These are phyloP conservation scores for Ammospiza nelsoni DNA, from an alignment of 2,113 vertebrate genomes.

Conservation along the genomic window DNA sequence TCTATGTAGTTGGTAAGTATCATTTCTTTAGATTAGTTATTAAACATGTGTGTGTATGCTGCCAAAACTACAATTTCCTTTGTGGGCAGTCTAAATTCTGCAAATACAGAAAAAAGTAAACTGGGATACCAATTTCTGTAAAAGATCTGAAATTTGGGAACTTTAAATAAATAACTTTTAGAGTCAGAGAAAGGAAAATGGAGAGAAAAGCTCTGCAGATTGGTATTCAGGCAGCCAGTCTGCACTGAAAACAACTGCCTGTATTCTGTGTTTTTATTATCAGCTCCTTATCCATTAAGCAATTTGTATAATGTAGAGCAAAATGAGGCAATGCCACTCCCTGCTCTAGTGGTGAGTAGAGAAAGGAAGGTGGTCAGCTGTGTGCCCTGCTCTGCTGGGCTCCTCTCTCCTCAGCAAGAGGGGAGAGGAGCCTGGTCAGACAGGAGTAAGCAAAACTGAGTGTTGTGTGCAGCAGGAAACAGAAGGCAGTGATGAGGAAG, in stretches of 20 bases:
- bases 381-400: neutral
- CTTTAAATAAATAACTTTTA: neutral
- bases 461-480: neutral
- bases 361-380: neutral
- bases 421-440: neutral
- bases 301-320: neutral
- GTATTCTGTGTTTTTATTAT: neutral
- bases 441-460: neutral
- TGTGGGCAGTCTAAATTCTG: neutral
- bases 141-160: neutral
- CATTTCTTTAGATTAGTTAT: neutral
- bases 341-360: neutral
- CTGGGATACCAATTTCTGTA: neutral
- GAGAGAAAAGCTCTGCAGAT: neutral
- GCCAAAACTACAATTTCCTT: neutral
- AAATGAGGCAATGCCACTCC: neutral
- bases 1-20: constrained; percentile 86
- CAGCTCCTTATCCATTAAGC: neutral
- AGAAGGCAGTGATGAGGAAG: neutral
- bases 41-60: neutral
- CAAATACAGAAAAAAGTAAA: neutral
- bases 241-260: neutral
- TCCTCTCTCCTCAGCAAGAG: neutral
- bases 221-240: neutral
- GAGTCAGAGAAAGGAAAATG: neutral